Evolutionary conservation across 2,797 vertebrate genomes (phyloP), one percentile per base, ranked within the genome.

Genomic region (Fistularia commersonii): DNA sequence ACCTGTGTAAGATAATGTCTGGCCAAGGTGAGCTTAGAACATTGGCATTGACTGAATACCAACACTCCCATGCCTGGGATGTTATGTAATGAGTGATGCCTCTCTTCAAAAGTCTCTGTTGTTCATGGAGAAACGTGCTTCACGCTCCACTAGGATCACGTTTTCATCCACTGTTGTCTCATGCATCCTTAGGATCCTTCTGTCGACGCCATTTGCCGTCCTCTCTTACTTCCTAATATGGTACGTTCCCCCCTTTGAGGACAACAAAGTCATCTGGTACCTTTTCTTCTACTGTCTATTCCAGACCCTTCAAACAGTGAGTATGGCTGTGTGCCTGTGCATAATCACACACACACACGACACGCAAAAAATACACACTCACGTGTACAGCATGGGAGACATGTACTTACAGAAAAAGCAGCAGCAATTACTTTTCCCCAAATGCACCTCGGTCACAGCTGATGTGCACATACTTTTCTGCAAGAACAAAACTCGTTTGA

Each of bases 251-350:
- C 90, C 92, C 59, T 88, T 96, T 60, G 89, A 93, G 37, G 52
- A 80, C 0, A 88, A 90, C 31, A 95, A 94, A 74, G 70, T 94
- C 66, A 57, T 94, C 72, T 99, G 95, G 96, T 98, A 97, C 79
- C 91, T 99, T 8, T 45, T 96, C 70, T 98, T 97, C 91, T 99
- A 99, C 86, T 99, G 97, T 88, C 51, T 92, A 73, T 99, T 99
- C 90, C 95, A 99, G 88, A 91, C 90, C 0, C 90, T 99, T 0
- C 93, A 97, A 60, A 99, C 97, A 41, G 97, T 99, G 74, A 96
- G 97, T 90, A 45, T 31, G 7, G 5, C 6, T 6, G 7, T 36
- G 35, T 36, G 9, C 35, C 12, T 13, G 7, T 13, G 8, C 43
- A 44, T n/a, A 8, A 11, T 41, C 7, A 0, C 15, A 45, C 12